These are phyloP conservation scores for Climacteris rufus DNA, from an alignment of 2,113 vertebrate genomes.

Conservation along the genomic window DNA sequence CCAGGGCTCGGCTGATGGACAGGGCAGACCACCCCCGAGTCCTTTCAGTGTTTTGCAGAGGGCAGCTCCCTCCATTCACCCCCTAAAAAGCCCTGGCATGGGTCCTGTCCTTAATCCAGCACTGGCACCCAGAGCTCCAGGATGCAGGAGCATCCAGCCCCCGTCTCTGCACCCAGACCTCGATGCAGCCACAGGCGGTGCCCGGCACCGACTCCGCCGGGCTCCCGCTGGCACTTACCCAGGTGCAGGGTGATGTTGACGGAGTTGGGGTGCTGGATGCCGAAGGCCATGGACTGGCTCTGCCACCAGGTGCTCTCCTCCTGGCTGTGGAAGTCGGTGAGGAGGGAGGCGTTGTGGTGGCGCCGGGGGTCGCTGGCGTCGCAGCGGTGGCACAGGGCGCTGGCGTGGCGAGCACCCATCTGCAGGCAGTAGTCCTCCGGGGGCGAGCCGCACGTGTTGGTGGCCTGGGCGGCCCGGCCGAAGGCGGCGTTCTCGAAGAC, in stretches of 20 bases:
- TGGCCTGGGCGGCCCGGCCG: slow-evolving; percentile 70
- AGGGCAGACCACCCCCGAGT: background rate
- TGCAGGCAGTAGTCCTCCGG: slow-evolving; percentile 91
- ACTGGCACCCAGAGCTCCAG: background rate
- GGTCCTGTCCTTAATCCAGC: background rate
- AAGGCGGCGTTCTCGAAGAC: slow-evolving; percentile 90
- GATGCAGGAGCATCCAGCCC: background rate
- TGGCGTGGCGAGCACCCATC: slow-evolving; percentile 71
- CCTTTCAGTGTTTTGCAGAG: background rate
- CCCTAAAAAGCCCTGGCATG: background rate
- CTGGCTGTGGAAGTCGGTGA: slow-evolving; percentile 91
- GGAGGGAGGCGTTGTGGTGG: slow-evolving; percentile 81
- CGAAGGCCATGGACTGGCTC: slow-evolving; percentile 92
- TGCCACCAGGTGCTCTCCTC: slow-evolving; percentile 97
- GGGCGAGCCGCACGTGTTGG: slow-evolving; percentile 83
- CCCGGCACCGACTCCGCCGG: rapidly evolving
- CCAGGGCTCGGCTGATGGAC: rapidly evolving
- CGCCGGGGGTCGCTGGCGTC: slow-evolving; percentile 66
- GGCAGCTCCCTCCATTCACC: background rate
- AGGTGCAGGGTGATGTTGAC: slow-evolving; percentile 88
- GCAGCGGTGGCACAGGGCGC: slow-evolving; percentile 82
- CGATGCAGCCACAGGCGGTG: rapidly evolving
- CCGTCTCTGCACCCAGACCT: rapidly evolving
- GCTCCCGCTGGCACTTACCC: slow-evolving; percentile 72
- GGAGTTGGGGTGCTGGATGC: slow-evolving; percentile 86